Base-by-base conservation (phyloP, 2,888 invertebrate species). In the Lysandra bellargus region DNA sequence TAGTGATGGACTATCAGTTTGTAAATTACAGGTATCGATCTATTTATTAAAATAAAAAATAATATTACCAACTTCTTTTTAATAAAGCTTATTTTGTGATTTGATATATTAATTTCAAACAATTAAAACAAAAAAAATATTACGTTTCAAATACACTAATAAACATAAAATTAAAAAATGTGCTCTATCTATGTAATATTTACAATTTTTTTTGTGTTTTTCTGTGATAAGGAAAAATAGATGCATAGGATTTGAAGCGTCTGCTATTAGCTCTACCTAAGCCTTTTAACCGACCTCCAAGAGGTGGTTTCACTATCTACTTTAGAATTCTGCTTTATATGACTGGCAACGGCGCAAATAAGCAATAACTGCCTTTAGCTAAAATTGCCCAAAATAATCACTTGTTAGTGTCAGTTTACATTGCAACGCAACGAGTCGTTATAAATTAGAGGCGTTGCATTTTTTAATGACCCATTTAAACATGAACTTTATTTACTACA, bases 241-340 rank as follows among this genome's bases (percentile, higher is more conserved):
- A 30, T 57, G 53, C 76, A 33, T 57, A 76, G 76, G 53, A 6
- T 57, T 53, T 57, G 53, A 76, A 76, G 76, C 33, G 14, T 76
- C 17, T 76, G 30, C 75, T 76, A 76, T 5, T 76, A 53, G 30
- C 30, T 33, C 76, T 76, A 76, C 6, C 17, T 57, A 57, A 17
- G 57, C 17, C 75, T 49, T 49, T 9, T 75, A 76, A 33, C 17
- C 76, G 5, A 6, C 17, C 53, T 17, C 57, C 57, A 57, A 57
- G 4, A 17, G 57, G 57, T 57, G 57, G 33, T 57, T 33, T 75
- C 12, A 49, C 49, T 75, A 76, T 33, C 76, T 76, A 76, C 76
- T 76, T 76, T 76, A 76, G 76, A 76, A 76, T 76, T 76, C 53
- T 57, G 76, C 76, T 76, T 76, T 76, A 76, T 76, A 33, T 76